Evolutionary conservation across 2,113 vertebrate species (phyloP).

Genomic region (Ophiodon elongatus): DNA sequence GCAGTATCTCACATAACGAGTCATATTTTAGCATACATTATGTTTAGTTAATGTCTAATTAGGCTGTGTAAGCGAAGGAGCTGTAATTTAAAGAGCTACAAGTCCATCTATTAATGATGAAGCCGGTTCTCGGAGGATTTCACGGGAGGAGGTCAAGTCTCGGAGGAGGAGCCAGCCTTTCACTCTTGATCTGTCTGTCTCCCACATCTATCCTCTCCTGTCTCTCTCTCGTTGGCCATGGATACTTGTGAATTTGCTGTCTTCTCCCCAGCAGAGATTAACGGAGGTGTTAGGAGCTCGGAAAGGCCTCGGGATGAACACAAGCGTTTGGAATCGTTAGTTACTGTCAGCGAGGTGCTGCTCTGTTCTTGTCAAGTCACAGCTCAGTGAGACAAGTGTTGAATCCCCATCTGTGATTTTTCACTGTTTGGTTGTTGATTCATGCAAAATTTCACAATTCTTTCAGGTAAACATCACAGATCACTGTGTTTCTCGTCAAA

Average conservation of each 20-base stretch:
- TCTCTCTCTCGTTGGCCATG: background rate
- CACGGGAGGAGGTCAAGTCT: conserved; percentile 15
- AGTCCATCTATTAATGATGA: conserved; percentile 20
- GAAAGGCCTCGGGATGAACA: conserved; percentile 28
- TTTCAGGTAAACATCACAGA: conserved; percentile 28
- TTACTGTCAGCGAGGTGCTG: conserved; percentile 40
- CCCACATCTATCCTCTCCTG: too few relatives aligned
- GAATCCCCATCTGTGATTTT: conserved; percentile 37
- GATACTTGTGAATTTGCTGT: conserved; percentile 41
- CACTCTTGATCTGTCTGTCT: conserved; percentile 22
- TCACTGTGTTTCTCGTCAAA: background rate
- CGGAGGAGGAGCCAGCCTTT: conserved; percentile 13
- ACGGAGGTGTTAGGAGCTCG: conserved; percentile 24
- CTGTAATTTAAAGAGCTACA: conserved; percentile 46
- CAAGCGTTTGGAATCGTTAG: conserved; percentile 32
- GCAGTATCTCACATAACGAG: background rate
- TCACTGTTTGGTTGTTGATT: conserved; percentile 16
- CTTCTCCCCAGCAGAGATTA: conserved; percentile 50
- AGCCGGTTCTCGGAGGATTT: conserved; percentile 6
- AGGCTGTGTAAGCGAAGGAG: conserved; percentile 19
- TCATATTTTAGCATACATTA: conserved; percentile 42
- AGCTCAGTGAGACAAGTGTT: conserved; percentile 49
- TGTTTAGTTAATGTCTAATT: conserved; percentile 40
- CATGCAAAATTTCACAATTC: conserved; percentile 13
- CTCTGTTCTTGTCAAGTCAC: conserved; percentile 62